Base-by-base conservation (phyloP, 2,888 invertebrate genomes). In the Drosophila tanythrix region DNA sequence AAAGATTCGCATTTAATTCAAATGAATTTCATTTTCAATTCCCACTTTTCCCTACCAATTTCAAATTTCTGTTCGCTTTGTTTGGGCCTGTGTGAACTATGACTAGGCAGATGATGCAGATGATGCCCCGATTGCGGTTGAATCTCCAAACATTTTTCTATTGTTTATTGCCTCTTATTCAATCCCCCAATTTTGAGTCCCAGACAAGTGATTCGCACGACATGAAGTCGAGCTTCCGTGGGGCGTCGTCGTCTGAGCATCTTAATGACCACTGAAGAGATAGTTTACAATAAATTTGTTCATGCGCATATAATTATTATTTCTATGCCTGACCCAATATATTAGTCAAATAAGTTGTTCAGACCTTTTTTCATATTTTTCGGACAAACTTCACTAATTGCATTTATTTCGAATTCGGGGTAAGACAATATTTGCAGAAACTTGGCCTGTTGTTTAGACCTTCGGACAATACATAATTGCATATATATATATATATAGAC, bases 1-100 rank as follows among this genome's bases (percentile, higher is more conserved):
- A 56, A 57, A 82, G 81, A 83, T 91, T 91, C 89, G 84, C 90
- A 89, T 89, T 88, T 88, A 79, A 90, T 89, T 90, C 82, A 89
- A 89, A 81, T 90, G 88, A 90, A 90, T 90, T 81, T 86, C 74
- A 72, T 86, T 78, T 81, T 76, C 79, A 79, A 79, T 79, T 90
- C 86, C 80, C 52, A 59, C 83, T 70, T 59, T 70, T 72, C 61
- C 57, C 62, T 27, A 51, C 53, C 31, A 21, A 62, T 64, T 61
- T 59, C 61, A 40, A 56, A 56, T 56, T 33, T 46, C 33, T 21
- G 43, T 67, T 68, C 11, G 55, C 56, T 61, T 71, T 79, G 65
- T 69, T 50, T 75, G 38, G 55, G 35, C 31, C 56, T 56, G 56
- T 82, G 82, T 87, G 88, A 89, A 87, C 90, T 87, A 90, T 90